Evolutionary conservation across 2,113 vertebrate genomes (phyloP).

Genomic region (Grammomys dolichurus): DNA sequence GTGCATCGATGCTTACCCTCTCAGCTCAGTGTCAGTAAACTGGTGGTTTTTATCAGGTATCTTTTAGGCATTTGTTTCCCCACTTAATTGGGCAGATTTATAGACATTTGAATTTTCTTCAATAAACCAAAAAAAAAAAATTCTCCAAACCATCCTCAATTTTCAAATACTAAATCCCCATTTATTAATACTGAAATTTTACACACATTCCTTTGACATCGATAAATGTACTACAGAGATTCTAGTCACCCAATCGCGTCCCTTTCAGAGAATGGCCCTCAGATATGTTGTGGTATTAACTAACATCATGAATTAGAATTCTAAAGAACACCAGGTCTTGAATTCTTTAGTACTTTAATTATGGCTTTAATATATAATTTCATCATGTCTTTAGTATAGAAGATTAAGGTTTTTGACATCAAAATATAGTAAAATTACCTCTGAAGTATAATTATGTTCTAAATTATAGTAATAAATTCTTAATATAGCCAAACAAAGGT

Average conservation of each 20-base stretch:
- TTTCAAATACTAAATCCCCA: not conserved
- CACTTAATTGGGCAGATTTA: not conserved
- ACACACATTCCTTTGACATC: not conserved
- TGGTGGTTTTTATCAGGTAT: not conserved
- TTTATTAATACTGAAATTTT: slow-evolving; percentile 50
- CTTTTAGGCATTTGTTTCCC: not conserved
- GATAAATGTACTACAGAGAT: slow-evolving; percentile 38
- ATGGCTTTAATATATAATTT: slow-evolving; percentile 77
- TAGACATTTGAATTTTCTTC: slow-evolving; percentile 35
- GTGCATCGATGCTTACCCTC: not conserved
- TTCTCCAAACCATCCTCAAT: slow-evolving; percentile 27
- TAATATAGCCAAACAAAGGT: slow-evolving; percentile 66
- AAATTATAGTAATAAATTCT: slow-evolving; percentile 74
- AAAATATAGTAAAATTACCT: slow-evolving; percentile 52
- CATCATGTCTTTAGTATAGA: slow-evolving; percentile 51
- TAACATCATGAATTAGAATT: slow-evolving; percentile 67
- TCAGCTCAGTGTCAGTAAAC: not conserved
- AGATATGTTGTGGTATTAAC: slow-evolving; percentile 69
- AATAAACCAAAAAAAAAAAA: not conserved
- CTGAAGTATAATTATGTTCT: slow-evolving; percentile 72
- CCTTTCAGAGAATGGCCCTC: slow-evolving; percentile 34
- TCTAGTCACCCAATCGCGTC: not conserved
- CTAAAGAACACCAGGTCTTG: slow-evolving; percentile 56
- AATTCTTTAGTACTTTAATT: slow-evolving; percentile 68
- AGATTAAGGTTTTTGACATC: slow-evolving; percentile 74